Percentiles rank a stretch among this genome's conserved stretches.
Conservation (phyloP, 2,797 vertebrate species). For the Paratrypauchen microcephalus region DNA sequence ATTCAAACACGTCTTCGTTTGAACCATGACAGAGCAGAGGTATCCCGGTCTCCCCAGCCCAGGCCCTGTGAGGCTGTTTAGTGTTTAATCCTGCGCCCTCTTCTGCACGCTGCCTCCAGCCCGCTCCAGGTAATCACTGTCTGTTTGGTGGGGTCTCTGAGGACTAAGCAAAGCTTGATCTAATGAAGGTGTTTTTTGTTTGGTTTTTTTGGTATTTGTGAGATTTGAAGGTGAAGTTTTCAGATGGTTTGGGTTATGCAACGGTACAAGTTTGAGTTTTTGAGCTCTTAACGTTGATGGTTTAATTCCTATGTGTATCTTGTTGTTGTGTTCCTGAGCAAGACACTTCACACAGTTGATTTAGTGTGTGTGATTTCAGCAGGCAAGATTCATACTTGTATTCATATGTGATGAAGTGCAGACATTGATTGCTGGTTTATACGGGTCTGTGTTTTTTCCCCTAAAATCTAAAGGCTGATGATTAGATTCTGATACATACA, state of each 20-base stretch:
- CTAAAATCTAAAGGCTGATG: too few relatives aligned
- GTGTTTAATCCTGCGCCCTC: slow-evolving; percentile 44
- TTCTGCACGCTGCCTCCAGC: slow-evolving; percentile 16
- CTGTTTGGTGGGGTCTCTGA: slow-evolving; percentile 38
- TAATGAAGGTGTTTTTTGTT: slow-evolving; percentile 38
- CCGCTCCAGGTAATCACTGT: slow-evolving; percentile 41
- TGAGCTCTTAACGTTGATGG: too few relatives aligned
- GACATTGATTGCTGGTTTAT: too few relatives aligned
- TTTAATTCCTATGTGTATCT: too few relatives aligned
- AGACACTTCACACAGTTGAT: too few relatives aligned
- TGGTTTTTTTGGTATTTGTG: slow-evolving; percentile 13
- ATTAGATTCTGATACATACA: too few relatives aligned
- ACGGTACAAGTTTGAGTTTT: too few relatives aligned
- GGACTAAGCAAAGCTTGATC: slow-evolving; percentile 52
- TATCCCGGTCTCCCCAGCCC: slow-evolving; percentile 15
- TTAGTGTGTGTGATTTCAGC: too few relatives aligned
- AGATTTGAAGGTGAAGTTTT: background rate
- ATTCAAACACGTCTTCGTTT: slow-evolving; percentile 18
- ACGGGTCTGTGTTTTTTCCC: too few relatives aligned
- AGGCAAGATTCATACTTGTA: too few relatives aligned
- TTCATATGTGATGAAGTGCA: too few relatives aligned
- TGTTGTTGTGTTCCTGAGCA: too few relatives aligned
- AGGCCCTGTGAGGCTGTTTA: slow-evolving; percentile 27
- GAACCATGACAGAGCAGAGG: slow-evolving; percentile 3
- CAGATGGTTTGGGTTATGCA: background rate